Conservation (phyloP, 2,888 invertebrate genomes). For the Rhaphigaster nebulosa region DNA sequence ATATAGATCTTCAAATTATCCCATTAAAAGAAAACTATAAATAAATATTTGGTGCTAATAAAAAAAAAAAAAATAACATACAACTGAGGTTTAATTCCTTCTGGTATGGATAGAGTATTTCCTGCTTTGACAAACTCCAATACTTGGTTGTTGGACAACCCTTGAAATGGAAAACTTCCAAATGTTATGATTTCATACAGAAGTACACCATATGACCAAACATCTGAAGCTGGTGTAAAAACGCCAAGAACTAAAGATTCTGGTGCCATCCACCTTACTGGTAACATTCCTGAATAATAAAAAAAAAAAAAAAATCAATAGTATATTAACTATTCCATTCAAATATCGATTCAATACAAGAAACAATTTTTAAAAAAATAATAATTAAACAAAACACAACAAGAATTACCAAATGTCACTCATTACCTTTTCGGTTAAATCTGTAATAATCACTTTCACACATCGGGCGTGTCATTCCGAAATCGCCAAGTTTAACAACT, state of each 20-base stretch:
- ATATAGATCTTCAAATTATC: neutral
- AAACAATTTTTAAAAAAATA: neutral
- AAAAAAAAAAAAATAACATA: slow-evolving; percentile 72
- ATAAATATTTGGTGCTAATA: too few species aligned
- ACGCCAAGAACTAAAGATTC: slow-evolving; percentile 86
- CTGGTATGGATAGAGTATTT: slow-evolving; percentile 80
- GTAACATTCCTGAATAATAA: slow-evolving; percentile 77
- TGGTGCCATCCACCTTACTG: slow-evolving; percentile 95
- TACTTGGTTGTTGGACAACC: slow-evolving; percentile 87
- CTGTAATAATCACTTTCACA: slow-evolving; percentile 91
- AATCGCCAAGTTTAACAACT: slow-evolving; percentile 84
- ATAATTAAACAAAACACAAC: neutral
- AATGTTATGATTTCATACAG: slow-evolving; percentile 91
- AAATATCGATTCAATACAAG: neutral
- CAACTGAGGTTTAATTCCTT: slow-evolving; percentile 84
- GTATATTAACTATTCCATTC: neutral
- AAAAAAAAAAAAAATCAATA: neutral
- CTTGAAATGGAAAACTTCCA: slow-evolving; percentile 92
- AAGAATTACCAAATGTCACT: too few species aligned
- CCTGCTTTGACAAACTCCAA: slow-evolving; percentile 84
- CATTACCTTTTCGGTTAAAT: slow-evolving; percentile 83
- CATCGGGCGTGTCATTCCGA: slow-evolving; percentile 92
- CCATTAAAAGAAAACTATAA: neutral
- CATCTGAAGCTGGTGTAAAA: slow-evolving; percentile 88
- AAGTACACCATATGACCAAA: slow-evolving; percentile 91